Base-by-base conservation (phyloP, 2,797 vertebrate species). In the Melanotaenia nigrans region DNA sequence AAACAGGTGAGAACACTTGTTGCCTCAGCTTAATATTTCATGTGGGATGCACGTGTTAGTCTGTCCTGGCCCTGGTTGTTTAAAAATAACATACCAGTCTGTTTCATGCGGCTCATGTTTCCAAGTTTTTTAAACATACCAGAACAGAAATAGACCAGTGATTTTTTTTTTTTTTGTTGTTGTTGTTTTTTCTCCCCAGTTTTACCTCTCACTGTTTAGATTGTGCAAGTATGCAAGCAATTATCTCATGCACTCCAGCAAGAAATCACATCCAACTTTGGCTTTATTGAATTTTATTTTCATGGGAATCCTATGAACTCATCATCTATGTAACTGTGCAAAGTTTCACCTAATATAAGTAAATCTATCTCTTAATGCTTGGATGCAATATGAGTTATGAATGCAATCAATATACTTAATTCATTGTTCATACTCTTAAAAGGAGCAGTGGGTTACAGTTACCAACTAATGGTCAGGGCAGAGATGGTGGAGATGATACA, bases 1-100 rank as follows among this genome's bases (percentile, higher is more conserved):
- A 91, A 68, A 92, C 91, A 53, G 93, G 95, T 95, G 57, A 71
- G 90, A 33, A n/a, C 8, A 4, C 1, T 30, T 51, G n/a, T 32
- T 0, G 24, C 22, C 25, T 71, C 1, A 33, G 0, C 57, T 2
- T 35, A 42, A 3, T 25, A 30, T 22, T 51, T 28, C 10, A 5
- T 64, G 2, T 59, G 38, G 42, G 10, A 22, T 56, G n/a, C 24
- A 33, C 47, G 1, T 59, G 5, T 4, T 4, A 36, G 20, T 33
- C 22, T 68, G 38, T 42, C 38, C 14, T 42, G 38, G 38, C 38
- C 38, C 38, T 16, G 38, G 4, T 16, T 42, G 14, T 14, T 42
- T 16, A 42, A 14, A 42, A 10, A 38, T 38, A 38, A 38, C 36
- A 16, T 16, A 42, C 14, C 38, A 42, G 6, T 10, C 25, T 40